Percentiles rank a stretch among this genome's conserved stretches.
These are phyloP conservation scores for Synanthedon tipuliformis DNA, from an alignment of 2,888 invertebrate genomes.

Conservation along the genomic window DNA sequence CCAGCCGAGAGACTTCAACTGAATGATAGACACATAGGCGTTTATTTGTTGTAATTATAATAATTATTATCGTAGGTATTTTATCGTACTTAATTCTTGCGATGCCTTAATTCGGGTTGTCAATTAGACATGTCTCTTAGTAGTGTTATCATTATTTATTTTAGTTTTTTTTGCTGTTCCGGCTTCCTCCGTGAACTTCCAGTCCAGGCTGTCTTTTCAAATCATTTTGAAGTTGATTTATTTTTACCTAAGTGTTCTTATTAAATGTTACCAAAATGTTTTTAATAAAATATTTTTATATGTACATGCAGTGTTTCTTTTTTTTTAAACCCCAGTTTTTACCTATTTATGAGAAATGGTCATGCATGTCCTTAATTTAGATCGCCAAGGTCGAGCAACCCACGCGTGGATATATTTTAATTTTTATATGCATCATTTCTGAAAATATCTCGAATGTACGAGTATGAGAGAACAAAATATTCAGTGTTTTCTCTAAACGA, in stretches of 20 bases:
- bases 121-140: constrained; percentile 71
- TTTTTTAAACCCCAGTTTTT: constrained; percentile 10
- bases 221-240: constrained; percentile 72
- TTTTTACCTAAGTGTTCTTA: constrained; percentile 74
- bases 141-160: constrained; percentile 68
- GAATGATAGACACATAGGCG: constrained; percentile 56
- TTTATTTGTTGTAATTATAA: constrained; percentile 70
- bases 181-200: constrained; percentile 70
- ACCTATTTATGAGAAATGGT: too few species aligned
- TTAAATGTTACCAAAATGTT: constrained; percentile 74
- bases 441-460: too few species aligned
- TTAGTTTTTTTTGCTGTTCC: constrained; percentile 65
- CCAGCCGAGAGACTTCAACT: constrained; percentile 48
- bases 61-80: constrained; percentile 71
- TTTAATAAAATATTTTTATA: constrained; percentile 74
- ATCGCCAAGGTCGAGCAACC: constrained; percentile 8
- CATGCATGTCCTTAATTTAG: constrained; percentile 9
- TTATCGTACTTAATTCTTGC: constrained; percentile 72
- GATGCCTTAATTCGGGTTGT: constrained; percentile 73
- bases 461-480: too few species aligned
- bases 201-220: constrained; percentile 71
- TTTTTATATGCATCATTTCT: too few species aligned
- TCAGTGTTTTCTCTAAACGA: not conserved
- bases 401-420: too few species aligned
- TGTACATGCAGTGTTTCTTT: constrained; percentile 50